Evolutionary conservation across 1,140 invertebrate genomes (phyloP), one percentile per base, ranked within the genome.

Genomic region (Caenorhabditis brenneri): DNA sequence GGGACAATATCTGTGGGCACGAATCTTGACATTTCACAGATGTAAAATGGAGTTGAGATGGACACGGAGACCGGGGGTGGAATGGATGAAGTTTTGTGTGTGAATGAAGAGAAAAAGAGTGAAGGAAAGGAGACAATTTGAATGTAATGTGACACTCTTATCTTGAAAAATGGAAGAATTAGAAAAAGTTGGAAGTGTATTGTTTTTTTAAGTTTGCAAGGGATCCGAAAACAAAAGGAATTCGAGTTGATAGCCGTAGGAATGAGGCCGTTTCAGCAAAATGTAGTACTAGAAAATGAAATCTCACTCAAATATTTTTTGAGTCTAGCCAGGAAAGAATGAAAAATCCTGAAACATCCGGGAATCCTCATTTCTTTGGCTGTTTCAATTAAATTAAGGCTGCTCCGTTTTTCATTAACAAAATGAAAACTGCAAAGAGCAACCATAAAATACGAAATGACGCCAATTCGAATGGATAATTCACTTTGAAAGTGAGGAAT

Each of bases 11-110:
- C 65, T 74, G 33, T 46, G 36, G 65, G 36, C n/a, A 39, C 36
- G 36, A 74, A 74, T 74, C 65, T 74, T 74, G 65, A 74, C 65
- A 74, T 74, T 74, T 74, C 65, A 74, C 65, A 74, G 65, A 74
- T 42, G 36, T 39, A 42, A 22, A 74, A 74, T 46, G 65, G 65
- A 74, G 65, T 46, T 42, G n/a, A 55, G 22, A 55, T 55, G 53
- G 53, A 27, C 53, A 55, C 7, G n/a, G 53, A n/a, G n/a, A n/a
- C n/a, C n/a, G n/a, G n/a, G n/a, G n/a, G n/a, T n/a, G n/a, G n/a
- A n/a, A n/a, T n/a, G n/a, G n/a, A n/a, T n/a, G n/a, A n/a, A n/a
- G n/a, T n/a, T n/a, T n/a, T n/a, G n/a, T n/a, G n/a, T n/a, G n/a
- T n/a, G n/a, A 58, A 6, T 24, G 5, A 10, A 4, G 5, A 22